Evolutionary conservation across 2,113 vertebrate species (phyloP).

Genomic region (Urocynchramus pylzowi): DNA sequence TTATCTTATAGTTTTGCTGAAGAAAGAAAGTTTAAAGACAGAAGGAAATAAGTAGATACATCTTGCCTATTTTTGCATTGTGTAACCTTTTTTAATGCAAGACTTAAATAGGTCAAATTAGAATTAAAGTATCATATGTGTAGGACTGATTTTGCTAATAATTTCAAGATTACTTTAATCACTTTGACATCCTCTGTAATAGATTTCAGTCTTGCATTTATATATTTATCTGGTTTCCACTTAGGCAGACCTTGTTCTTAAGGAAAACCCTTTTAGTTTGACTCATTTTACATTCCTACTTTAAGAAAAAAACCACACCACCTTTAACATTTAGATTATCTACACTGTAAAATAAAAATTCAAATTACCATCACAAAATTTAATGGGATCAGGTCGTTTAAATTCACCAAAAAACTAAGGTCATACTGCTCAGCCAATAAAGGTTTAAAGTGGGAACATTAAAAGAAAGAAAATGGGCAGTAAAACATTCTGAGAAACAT

Average conservation of each 20-base stretch:
- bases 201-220: not conserved
- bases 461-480: not conserved
- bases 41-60: not conserved
- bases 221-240: not conserved
- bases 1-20: not conserved
- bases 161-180: slow-evolving; percentile 39
- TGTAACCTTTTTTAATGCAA: not conserved
- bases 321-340: slow-evolving; percentile 41
- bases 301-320: not conserved
- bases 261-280: not conserved
- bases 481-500: slow-evolving; percentile 1
- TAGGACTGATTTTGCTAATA: slow-evolving; percentile 23
- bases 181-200: slow-evolving; percentile 9
- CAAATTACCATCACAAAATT: slow-evolving; percentile 24
- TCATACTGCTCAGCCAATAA: not conserved
- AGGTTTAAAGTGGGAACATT: slow-evolving; percentile 21
- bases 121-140: slow-evolving; percentile 32
- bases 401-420: slow-evolving; percentile 34
- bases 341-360: slow-evolving; percentile 37
- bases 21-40: not conserved
- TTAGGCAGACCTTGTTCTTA: not conserved
- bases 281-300: not conserved
- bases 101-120: slow-evolving; percentile 27
- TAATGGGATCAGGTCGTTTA: slow-evolving; percentile 7
- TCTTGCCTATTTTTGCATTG: not conserved